Evolutionary conservation across 1,140 invertebrate genomes (phyloP).

Genomic region (Acyrthosiphon pisum): DNA sequence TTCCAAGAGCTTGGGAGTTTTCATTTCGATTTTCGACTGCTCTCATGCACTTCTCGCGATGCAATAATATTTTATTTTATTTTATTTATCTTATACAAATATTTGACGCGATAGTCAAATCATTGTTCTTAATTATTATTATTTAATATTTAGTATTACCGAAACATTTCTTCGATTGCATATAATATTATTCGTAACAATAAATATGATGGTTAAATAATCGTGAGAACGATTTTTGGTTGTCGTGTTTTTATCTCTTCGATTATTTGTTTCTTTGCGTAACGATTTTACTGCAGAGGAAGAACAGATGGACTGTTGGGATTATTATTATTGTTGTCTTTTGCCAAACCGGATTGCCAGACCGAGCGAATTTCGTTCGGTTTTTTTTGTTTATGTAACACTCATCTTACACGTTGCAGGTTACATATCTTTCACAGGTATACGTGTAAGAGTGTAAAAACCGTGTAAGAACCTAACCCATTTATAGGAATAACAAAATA

Average conservation of each 20-base stretch:
- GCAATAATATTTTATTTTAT: neutral
- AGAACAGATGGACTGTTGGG: neutral
- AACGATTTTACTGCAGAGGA: neutral
- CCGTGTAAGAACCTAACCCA: neutral
- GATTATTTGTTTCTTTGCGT: neutral
- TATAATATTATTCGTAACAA: neutral
- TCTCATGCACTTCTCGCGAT: too few species aligned
- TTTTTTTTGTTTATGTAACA: constrained; percentile 26
- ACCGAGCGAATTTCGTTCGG: constrained; percentile 4
- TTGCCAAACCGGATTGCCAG: constrained; percentile 4
- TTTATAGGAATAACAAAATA: neutral
- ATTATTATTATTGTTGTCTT: neutral
- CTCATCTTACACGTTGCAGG: neutral
- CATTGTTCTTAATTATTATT: neutral
- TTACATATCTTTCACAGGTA: constrained; percentile 18
- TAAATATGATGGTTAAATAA: neutral
- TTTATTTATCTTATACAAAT: neutral
- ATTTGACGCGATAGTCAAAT: neutral
- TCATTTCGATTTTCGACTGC: neutral
- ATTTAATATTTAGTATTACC: neutral
- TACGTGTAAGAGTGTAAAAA: neutral
- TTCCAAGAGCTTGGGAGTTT: neutral
- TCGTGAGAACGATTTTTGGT: neutral
- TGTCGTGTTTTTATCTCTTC: neutral
- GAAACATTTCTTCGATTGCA: neutral